phyloP scores from a whole-genome alignment of 1,140 invertebrate genomes.

The Drosophila persimilis region DNA sequence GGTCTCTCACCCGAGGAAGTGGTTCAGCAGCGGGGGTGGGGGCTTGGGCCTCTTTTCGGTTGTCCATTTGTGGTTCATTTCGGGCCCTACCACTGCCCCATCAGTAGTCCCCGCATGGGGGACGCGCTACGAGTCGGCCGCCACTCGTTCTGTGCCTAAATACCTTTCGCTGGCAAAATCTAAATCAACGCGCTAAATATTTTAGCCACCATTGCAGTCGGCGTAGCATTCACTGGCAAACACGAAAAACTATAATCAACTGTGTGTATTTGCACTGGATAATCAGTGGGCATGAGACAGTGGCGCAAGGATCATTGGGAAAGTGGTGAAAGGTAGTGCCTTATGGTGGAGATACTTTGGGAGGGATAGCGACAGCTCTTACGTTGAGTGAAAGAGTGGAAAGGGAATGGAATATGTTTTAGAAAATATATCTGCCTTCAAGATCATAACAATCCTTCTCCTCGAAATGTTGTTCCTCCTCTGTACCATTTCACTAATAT shows the following conservation, averaged over 20 bases:
- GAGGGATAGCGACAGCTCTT: too few species aligned
- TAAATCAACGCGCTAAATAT: conserved; percentile 81
- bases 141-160: conserved; percentile 55
- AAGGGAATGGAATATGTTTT: too few species aligned
- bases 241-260: conserved; percentile 81
- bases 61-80: conserved; percentile 67
- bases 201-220: conserved; percentile 67
- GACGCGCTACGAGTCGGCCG: background rate
- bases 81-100: background rate
- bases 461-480: too few species aligned
- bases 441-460: too few species aligned
- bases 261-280: conserved; percentile 78
- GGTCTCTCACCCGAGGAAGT: conserved; percentile 30
- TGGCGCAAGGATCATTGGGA: background rate
- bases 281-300: conserved; percentile 61
- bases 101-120: too few species aligned
- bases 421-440: too few species aligned
- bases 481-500: too few species aligned
- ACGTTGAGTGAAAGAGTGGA: too few species aligned
- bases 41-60: conserved; percentile 1
- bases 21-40: conserved; percentile 16
- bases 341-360: too few species aligned
- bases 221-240: conserved; percentile 52
- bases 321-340: too few species aligned
- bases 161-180: conserved; percentile 74